A percentile compares a stretch with the other conserved stretches of the same genome.
These are phyloP conservation scores for Styela plicata DNA, from an alignment of 23 tunicate species.

Conservation along the genomic window DNA sequence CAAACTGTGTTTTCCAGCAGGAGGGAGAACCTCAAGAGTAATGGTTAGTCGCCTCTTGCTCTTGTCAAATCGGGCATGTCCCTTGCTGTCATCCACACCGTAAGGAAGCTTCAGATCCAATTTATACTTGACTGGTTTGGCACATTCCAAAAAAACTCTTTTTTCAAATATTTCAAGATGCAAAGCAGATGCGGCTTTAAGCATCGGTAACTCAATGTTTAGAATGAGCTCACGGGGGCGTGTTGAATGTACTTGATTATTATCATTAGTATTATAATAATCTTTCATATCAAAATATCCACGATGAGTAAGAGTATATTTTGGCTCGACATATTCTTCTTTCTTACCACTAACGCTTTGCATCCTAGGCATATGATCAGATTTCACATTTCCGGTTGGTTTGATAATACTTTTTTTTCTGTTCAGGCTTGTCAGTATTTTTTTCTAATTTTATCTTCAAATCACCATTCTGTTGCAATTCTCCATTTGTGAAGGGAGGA, in stretches of 20 bases:
- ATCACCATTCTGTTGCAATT: too few relatives aligned
- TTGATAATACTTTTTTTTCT: too few relatives aligned
- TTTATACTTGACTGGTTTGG: slow-evolving; percentile 75
- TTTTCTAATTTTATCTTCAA: too few relatives aligned
- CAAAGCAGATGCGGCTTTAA: slow-evolving; percentile 34
- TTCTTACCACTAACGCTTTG: too few relatives aligned
- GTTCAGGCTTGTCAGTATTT: too few relatives aligned
- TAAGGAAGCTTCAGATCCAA: slow-evolving; percentile 65
- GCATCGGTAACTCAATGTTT: slow-evolving; percentile 63
- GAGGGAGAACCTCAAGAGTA: slow-evolving; percentile 72
- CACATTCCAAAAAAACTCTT: slow-evolving; percentile 59
- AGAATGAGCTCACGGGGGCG: slow-evolving; percentile 75
- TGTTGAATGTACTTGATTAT: slow-evolving; percentile 29
- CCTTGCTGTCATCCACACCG: slow-evolving; percentile 82
- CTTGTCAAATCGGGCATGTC: slow-evolving; percentile 88
- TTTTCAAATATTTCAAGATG: slow-evolving; percentile 78
- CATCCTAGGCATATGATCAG: too few relatives aligned
- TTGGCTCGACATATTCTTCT: slow-evolving; percentile 55
- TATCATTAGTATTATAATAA: slow-evolving; percentile 8
- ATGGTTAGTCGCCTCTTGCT: slow-evolving; percentile 62
- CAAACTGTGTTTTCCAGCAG: background rate
- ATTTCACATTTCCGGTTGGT: too few relatives aligned
- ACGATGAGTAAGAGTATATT: slow-evolving; percentile 67
- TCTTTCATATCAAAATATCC: slow-evolving; percentile 89
- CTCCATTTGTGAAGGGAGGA: background rate